Percentiles rank a stretch among this genome's conserved stretches.
phyloP scores from a whole-genome alignment of 2,888 invertebrate genomes.

The Platynereis dumerilii region DNA sequence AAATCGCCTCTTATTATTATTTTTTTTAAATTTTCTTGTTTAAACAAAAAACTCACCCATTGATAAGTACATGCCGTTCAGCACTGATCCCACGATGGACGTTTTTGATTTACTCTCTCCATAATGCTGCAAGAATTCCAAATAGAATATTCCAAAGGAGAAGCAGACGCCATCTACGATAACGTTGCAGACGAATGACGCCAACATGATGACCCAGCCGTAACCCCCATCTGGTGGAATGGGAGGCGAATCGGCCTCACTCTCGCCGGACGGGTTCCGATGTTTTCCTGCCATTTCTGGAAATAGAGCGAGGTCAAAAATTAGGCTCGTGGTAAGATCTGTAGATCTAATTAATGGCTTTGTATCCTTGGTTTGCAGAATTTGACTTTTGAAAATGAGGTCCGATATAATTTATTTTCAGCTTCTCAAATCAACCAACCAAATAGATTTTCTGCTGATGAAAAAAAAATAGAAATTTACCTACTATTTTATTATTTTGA shows the following conservation, averaged over 20 bases:
- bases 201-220: conserved; percentile 57
- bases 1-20: too few relatives aligned
- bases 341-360: too few relatives aligned
- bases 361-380: too few relatives aligned
- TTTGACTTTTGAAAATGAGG: too few relatives aligned
- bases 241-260: conserved; percentile 2
- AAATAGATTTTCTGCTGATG: too few relatives aligned
- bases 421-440: too few relatives aligned
- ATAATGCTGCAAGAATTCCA: conserved; percentile 73
- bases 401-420: too few relatives aligned
- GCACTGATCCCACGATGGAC: conserved; percentile 83
- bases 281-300: neutral
- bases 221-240: conserved; percentile 52
- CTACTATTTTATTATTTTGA: too few relatives aligned
- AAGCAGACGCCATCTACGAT: conserved; percentile 85
- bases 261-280: neutral
- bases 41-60: conserved; percentile 76
- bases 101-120: conserved; percentile 74
- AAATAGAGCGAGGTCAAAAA: too few relatives aligned
- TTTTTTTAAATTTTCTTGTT: too few relatives aligned
- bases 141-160: conserved; percentile 79
- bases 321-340: too few relatives aligned
- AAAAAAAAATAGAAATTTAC: too few relatives aligned
- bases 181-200: conserved; percentile 46
- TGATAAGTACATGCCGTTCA: conserved; percentile 90